Base-by-base conservation (phyloP, 2,797 vertebrate species). In the Lithobates pipiens region DNA sequence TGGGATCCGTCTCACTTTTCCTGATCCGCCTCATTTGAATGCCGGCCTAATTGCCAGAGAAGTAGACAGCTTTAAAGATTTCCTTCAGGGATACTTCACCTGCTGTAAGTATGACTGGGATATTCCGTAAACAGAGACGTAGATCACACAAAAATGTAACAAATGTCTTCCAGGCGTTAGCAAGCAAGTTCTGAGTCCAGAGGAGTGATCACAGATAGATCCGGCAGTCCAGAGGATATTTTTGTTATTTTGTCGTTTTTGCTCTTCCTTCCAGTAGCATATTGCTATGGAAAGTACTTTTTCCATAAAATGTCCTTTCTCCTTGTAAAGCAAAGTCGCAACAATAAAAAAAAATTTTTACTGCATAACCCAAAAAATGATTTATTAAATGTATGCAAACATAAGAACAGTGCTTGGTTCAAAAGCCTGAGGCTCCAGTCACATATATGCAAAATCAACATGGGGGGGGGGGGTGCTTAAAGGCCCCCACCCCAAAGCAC, bases 41-140 rank as follows among this genome's bases (percentile, higher is more conserved):
- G 11, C 5, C 3, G 32, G 67, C 63, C 63, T 81, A 70, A 81
- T 63, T 71, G 84, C 34, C 84, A 23, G 61, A 44, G 50, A 34
- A 27, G 10, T 76, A 50, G 72, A 61, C 13, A 15, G 34, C 61
- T 80, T 76, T 5, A 25, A 42, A 50, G 71, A 74, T 42, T 73
- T 85, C 72, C 65, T 46, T 18, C 27, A 54, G 23, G 84, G 46
- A n/a, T 6, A 6, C n/a, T 75, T 85, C 77, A 85, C 84, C 84
- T 85, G 77, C 76, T 68, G 21, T 63, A 85, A 80, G 68, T 32
- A 61, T 74, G 54, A 80, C 39, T 10, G 39, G 13, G 15, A 50
- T 69, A 36, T 80, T 85, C 84, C 77, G 50, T 57, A 32, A 69
- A 68, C 50, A 76, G 71, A 80, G 57, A 67, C 32, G 16, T 50